Percentiles rank a stretch among this genome's conserved stretches.
phyloP scores from a whole-genome alignment of 2,888 invertebrate genomes.

The Pristionchus arcanus region DNA sequence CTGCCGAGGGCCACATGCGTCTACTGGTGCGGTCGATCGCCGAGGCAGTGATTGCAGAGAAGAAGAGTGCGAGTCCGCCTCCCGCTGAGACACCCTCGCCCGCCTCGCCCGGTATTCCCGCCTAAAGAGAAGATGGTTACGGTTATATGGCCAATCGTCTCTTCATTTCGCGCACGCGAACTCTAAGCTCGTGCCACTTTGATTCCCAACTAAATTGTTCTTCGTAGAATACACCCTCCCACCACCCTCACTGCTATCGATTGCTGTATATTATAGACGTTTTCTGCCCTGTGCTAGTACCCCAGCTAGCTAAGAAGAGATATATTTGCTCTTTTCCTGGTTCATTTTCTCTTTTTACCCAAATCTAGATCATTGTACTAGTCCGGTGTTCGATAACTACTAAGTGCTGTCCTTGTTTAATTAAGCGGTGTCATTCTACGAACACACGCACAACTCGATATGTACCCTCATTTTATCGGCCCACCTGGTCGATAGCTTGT shows the following conservation, averaged over 20 bases:
- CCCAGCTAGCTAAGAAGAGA: no score
- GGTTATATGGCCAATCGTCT: no score
- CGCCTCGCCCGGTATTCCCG: conserved; percentile 26
- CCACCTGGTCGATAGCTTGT: no score
- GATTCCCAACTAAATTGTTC: not conserved
- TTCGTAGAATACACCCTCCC: not conserved
- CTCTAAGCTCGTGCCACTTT: no score
- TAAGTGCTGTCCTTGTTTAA: not conserved
- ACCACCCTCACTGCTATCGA: not conserved
- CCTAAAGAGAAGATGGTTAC: not conserved
- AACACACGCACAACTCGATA: not conserved
- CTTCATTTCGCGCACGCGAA: no score
- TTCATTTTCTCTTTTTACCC: not conserved
- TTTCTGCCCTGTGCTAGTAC: not conserved
- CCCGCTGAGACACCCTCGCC: not conserved
- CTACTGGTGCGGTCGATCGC: conserved; percentile 40
- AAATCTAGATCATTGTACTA: not conserved
- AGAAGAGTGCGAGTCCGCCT: not conserved
- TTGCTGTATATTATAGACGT: not conserved
- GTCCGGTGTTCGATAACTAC: not conserved
- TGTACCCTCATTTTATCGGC: not conserved
- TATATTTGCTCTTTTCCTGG: not conserved
- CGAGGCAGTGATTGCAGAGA: conserved; percentile 21
- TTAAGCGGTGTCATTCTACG: conserved; percentile 30
- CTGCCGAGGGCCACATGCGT: not conserved